Conservation (phyloP, 2,113 vertebrate genomes). For the Proteles cristata region DNA sequence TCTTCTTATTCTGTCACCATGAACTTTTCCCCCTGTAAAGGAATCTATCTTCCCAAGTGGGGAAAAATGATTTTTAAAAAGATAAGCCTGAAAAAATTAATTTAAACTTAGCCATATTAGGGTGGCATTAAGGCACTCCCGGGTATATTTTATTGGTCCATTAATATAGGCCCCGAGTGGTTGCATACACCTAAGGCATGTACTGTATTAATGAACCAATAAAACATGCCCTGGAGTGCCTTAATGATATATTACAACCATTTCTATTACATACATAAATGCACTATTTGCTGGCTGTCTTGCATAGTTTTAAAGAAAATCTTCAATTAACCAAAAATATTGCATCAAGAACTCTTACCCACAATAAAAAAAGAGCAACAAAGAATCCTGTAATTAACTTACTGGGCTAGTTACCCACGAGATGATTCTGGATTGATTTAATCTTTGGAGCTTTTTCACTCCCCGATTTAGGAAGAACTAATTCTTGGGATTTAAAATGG, state of each 20-base stretch:
- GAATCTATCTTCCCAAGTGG: slow-evolving; percentile 82
- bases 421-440: slow-evolving; percentile 61
- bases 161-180: slow-evolving; percentile 90
- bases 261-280: slow-evolving; percentile 87
- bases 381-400: slow-evolving; percentile 77
- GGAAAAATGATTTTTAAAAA: slow-evolving; percentile 87
- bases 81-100: slow-evolving; percentile 87
- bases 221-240: slow-evolving; percentile 87
- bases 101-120: slow-evolving; percentile 87
- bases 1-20: slow-evolving; percentile 66
- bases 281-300: slow-evolving; percentile 84
- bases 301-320: slow-evolving; percentile 83
- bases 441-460: slow-evolving; percentile 37
- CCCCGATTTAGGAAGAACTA: slow-evolving; percentile 27
- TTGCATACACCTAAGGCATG: slow-evolving; percentile 88
- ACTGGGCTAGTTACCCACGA: slow-evolving; percentile 74
- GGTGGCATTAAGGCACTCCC: slow-evolving; percentile 85
- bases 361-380: slow-evolving; percentile 69
- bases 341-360: slow-evolving; percentile 77
- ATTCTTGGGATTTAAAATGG: slow-evolving; percentile 39
- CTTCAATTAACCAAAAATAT: slow-evolving; percentile 85
- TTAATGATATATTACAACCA: slow-evolving; percentile 85
- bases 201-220: slow-evolving; percentile 90
- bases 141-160: slow-evolving; percentile 89
- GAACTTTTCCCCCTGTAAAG: slow-evolving; percentile 68